Base-by-base conservation (phyloP, 2,888 invertebrate genomes). In the Phortica okadai region DNA sequence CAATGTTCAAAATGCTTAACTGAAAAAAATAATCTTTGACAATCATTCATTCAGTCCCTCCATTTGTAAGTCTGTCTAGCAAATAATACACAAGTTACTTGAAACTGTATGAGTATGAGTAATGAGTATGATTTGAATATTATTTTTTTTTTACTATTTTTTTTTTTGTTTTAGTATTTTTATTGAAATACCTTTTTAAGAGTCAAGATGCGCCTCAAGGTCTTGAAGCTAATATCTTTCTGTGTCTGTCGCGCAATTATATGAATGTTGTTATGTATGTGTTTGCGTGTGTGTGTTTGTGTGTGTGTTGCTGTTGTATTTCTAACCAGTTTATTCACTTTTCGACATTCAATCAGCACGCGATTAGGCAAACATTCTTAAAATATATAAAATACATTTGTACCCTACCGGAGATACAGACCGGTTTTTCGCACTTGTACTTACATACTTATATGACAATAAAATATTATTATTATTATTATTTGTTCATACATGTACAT, bases 191-290 rank as follows among this genome's bases (percentile, higher is more conserved):
- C 21, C 10, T 59, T 59, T 25, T 77, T 59, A 78, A 81, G 83
- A 88, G 83, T 83, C 85, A 84, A 85, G 88, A 88, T 88, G 88
- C 83, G 84, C 87, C 75, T 74, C 85, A 88, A 88, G 86, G 85
- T 80, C 83, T 83, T 78, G 33, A 8, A 54, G 73, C 45, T 16
- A 73, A 58, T 62, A 21, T 59, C 62, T 73, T 58, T 58, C 11
- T 42, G 42, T 41, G 73, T 58, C n/a, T 59, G 59, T 14, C 70
- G 11, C 10, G 44, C 70, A 70, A 25, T 54, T 21, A 54, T 11
- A 14, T 74, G n/a, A 77, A 44, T 21, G 10, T 45, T 21, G 10
- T 11, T 11, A 10, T 44, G 11, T 69, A 25, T 75, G 21, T 44
- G 21, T 16, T 11, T 72, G 0, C 74, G 11, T 59, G 10, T 58